Base-by-base conservation (phyloP, 2,113 vertebrate genomes). In the Mesoclemmys tuberculata region DNA sequence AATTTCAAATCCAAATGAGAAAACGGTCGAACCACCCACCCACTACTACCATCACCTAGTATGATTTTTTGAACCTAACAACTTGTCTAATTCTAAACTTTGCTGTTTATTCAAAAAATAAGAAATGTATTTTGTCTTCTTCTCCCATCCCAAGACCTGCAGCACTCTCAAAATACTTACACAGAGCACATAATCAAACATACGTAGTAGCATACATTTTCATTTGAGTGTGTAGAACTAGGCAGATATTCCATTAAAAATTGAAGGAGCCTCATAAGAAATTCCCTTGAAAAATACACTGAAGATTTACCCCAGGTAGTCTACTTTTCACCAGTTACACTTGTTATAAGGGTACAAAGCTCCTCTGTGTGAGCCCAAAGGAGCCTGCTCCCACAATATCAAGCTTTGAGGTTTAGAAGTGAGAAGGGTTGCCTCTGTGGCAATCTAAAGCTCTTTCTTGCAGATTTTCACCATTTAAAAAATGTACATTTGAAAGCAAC, bases 1-100 rank as follows among this genome's bases (percentile, higher is more conserved):
- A 61, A 31, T 61, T 61, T 61, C 56, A 61, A 31, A 31, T 61
- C 83, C 24, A 75, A 93, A 81, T 0, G 0, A 82, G 81, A 26
- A 51, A 13, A 2, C 84, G 81, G 49, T 16, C 82, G 55, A 77
- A 8, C 2, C 4, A 5, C 0, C 0, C 27, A 64, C 1, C 19
- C 79, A 86, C 31, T 86, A 19, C 0, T 1, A 86, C 13, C 38
- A 88, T 64, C 46, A 18, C 7, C 9, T 38, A 71, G 16, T 51
- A 12, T 44, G 24, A 88, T 8, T 2, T 85, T 64, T 90, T 5
- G 7, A 78, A 16, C 14, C n/a, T 46, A 11, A 55, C 14, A 90
- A 46, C 51, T 81, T 41, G 58, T 24, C 61, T 48, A 29, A 85
- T 88, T 49, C 54, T 61, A 48, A 44, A 80, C 0, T 87, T 85